These are phyloP conservation scores for Drosophila monieri DNA, from an alignment of 2,888 invertebrate genomes.

Conservation along the genomic window DNA sequence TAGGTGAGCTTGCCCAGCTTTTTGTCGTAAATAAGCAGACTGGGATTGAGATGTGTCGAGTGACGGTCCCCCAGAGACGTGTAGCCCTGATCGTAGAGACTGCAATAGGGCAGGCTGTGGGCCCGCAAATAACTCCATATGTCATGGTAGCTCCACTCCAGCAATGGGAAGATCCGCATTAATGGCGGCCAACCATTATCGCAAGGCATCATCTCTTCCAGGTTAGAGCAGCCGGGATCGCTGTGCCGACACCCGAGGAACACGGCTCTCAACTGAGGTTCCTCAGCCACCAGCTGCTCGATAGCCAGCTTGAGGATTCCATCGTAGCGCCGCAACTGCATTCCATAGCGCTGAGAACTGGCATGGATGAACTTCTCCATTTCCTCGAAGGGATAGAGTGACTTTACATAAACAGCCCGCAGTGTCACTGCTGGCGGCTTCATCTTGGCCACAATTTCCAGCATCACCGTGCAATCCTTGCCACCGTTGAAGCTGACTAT, in stretches of 20 bases:
- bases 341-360: conserved; percentile 85
- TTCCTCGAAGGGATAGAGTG: conserved; percentile 51
- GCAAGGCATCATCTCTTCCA: conserved; percentile 89
- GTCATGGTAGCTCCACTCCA: conserved; percentile 95
- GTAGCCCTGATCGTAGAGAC: conserved; percentile 94
- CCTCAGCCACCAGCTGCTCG: conserved; percentile 85
- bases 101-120: conserved; percentile 93
- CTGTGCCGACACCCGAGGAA: conserved; percentile 95
- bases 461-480: conserved; percentile 97
- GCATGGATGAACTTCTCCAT: conserved; percentile 49
- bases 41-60: conserved; percentile 91
- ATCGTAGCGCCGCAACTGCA: conserved; percentile 87
- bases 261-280: conserved; percentile 89
- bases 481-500: conserved; percentile 98
- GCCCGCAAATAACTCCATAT: conserved; percentile 94
- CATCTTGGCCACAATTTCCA: conserved; percentile 49
- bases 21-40: conserved; percentile 85
- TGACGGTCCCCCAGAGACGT: conserved; percentile 92
- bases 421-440: conserved; percentile 4
- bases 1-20: conserved; percentile 85
- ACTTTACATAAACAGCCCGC: conserved; percentile 41
- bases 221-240: conserved; percentile 90
- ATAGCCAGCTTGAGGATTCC: conserved; percentile 90
- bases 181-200: conserved; percentile 95
- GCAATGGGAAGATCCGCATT: conserved; percentile 93